Conservation (phyloP, 1,140 invertebrate genomes). For the Drepana arcuata region DNA sequence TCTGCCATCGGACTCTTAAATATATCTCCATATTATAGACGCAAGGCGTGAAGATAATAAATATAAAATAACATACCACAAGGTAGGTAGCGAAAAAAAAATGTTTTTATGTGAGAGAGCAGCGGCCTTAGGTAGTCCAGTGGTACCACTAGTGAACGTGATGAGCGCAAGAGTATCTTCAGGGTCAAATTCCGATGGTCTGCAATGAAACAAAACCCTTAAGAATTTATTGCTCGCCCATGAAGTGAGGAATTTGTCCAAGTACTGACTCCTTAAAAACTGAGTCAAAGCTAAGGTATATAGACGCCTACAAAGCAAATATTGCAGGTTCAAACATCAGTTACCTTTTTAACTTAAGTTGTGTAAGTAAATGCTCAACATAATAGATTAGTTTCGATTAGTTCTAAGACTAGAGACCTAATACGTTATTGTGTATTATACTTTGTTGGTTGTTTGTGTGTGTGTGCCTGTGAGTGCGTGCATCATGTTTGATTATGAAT, state of each 20-base stretch:
- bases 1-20: no score
- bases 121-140: conserved; percentile 46
- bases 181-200: conserved; percentile 37
- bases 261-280: not conserved
- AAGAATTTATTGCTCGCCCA: not conserved
- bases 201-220: conserved; percentile 10
- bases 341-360: not conserved
- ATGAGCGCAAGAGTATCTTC: conserved; percentile 30
- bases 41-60: no score
- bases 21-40: conserved; percentile 29
- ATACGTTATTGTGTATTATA: no score
- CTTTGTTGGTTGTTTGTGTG: no score
- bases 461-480: no score
- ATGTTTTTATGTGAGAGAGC: conserved; percentile 44
- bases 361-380: no score
- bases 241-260: not conserved
- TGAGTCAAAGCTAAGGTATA: no score
- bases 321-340: no score
- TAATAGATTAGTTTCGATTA: no score
- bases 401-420: no score
- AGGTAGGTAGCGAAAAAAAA: conserved; percentile 22
- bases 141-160: conserved; percentile 49
- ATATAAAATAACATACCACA: no score
- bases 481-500: not conserved
- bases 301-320: no score